Percentiles rank a stretch among this genome's conserved stretches.
Conservation (phyloP, 2,888 invertebrate species). For the Mystacides longicornis region DNA sequence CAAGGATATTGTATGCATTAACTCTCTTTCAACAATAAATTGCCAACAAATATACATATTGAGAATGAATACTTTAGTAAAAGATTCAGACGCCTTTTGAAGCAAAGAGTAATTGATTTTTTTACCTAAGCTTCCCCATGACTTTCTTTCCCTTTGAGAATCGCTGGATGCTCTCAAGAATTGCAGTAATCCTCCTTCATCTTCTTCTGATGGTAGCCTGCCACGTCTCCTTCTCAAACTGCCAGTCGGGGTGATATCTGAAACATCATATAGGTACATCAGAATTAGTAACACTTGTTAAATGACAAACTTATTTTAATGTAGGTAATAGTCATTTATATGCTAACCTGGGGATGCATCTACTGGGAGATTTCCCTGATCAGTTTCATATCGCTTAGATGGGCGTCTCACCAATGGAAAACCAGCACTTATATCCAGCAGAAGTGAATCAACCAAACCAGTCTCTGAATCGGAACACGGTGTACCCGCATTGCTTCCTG, state of each 20-base stretch:
- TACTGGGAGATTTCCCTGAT: constrained; percentile 18
- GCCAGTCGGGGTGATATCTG: constrained; percentile 84
- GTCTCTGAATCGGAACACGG: constrained; percentile 68
- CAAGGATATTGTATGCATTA: no score
- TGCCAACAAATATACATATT: no score
- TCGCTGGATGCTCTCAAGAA: constrained; percentile 67
- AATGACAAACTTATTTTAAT: no score
- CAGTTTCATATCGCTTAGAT: constrained; percentile 20
- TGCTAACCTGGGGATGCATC: constrained; percentile 24
- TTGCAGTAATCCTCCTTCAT: constrained; percentile 80
- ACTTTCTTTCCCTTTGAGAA: constrained; percentile 64
- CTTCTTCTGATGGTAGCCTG: constrained; percentile 73
- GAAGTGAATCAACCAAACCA: constrained; percentile 66
- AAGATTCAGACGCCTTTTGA: no score
- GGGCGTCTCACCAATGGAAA: constrained; percentile 40
- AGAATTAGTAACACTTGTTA: no score
- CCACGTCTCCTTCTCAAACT: constrained; percentile 75
- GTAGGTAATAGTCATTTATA: no score
- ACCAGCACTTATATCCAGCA: constrained; percentile 65
- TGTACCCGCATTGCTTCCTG: constrained; percentile 58
- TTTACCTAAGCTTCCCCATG: constrained; percentile 77
- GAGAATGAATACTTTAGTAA: no score
- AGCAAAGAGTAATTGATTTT: no score
- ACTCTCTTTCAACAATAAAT: no score
- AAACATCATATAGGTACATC: no score